phyloP scores from a whole-genome alignment of 2,888 invertebrate species.

The Pecten maximus region DNA sequence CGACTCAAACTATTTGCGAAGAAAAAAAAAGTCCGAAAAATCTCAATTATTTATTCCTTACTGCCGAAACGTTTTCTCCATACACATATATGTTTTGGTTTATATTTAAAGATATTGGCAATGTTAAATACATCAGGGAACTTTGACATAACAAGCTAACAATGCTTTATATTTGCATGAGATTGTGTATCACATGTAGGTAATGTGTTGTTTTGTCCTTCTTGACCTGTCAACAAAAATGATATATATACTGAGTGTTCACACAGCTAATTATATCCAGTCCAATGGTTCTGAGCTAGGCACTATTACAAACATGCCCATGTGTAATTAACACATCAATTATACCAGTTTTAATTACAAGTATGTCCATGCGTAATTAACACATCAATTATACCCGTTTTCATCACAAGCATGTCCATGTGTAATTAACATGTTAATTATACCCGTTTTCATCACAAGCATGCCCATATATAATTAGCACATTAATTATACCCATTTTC shows the following conservation, averaged over 20 bases:
- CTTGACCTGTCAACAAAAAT: neutral
- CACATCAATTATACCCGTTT: neutral
- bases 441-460: neutral
- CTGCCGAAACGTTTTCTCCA: too few species aligned
- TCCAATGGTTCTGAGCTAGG: neutral
- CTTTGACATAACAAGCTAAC: neutral
- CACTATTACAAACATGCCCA: neutral
- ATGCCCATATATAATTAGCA: neutral
- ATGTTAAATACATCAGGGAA: too few species aligned
- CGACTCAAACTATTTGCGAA: too few species aligned
- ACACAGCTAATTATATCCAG: neutral
- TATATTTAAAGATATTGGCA: too few species aligned
- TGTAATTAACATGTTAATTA: neutral
- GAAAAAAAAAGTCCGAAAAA: neutral
- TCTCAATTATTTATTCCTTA: neutral
- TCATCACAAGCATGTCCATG: neutral
- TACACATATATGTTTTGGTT: too few species aligned
- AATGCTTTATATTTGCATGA: neutral
- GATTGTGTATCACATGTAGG: neutral
- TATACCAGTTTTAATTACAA: neutral
- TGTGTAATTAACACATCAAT: neutral
- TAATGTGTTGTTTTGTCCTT: conserved; percentile 15
- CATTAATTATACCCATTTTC: neutral
- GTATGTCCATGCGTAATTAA: neutral
- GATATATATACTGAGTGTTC: neutral